phyloP scores from a whole-genome alignment of 2,797 vertebrate genomes.

The Allobates femoralis region DNA sequence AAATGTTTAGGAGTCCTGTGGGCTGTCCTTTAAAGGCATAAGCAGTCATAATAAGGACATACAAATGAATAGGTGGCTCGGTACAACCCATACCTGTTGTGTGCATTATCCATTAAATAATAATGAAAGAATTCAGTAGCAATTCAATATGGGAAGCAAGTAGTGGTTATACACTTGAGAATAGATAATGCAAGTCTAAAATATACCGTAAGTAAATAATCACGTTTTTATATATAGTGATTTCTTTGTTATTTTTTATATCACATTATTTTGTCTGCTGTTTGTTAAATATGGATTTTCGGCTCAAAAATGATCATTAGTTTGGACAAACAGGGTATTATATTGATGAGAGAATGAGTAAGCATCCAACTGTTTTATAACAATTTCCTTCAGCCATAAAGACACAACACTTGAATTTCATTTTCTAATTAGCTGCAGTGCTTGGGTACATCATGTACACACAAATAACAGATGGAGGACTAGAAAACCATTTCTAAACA shows the following conservation, averaged over 20 bases:
- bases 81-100: no score
- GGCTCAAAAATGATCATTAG: neutral
- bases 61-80: no score
- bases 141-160: neutral
- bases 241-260: neutral
- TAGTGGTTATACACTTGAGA: neutral
- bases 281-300: neutral
- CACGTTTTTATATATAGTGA: neutral
- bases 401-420: slow-evolving; percentile 36
- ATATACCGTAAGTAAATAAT: neutral
- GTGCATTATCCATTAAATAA: no score
- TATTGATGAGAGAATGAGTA: slow-evolving; percentile 3
- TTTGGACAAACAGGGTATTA: neutral
- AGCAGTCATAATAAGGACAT: no score
- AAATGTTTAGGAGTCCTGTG: no score
- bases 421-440: slow-evolving; percentile 46
- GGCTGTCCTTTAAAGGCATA: no score
- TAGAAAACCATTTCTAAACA: slow-evolving; percentile 29
- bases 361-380: slow-evolving; percentile 30
- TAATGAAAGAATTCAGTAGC: neutral
- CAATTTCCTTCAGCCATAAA: slow-evolving; percentile 13
- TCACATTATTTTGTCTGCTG: neutral
- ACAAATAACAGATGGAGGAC: slow-evolving; percentile 53
- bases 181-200: neutral
- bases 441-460: slow-evolving; percentile 47